phyloP scores from a whole-genome alignment of 2,113 vertebrate genomes.

The Ornithorhynchus anatinus region DNA sequence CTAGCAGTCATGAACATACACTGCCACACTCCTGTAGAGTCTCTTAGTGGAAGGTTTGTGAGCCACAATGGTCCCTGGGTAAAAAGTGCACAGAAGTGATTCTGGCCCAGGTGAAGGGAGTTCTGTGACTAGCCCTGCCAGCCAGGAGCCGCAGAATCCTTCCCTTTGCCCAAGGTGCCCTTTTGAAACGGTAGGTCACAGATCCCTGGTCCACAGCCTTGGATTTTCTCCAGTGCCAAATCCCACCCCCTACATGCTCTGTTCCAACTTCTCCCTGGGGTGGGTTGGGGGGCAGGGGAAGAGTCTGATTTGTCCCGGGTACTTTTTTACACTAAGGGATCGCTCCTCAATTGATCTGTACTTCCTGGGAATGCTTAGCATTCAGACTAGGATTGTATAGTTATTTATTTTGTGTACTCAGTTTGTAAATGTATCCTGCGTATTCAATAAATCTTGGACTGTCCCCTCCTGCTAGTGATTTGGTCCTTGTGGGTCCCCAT shows the following conservation, averaged over 20 bases:
- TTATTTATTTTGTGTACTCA: conserved; percentile 74
- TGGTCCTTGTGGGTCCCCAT: neutral
- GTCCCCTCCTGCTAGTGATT: conserved; percentile 16
- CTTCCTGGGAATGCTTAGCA: conserved; percentile 26
- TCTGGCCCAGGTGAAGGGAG: neutral
- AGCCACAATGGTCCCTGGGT: rapidly evolving
- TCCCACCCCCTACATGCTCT: too few species aligned
- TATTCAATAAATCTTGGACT: conserved; percentile 43
- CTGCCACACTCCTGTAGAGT: neutral
- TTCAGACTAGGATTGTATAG: conserved; percentile 52
- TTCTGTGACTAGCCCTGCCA: neutral
- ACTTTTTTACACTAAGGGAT: neutral
- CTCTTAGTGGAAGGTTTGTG: neutral
- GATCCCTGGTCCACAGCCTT: too few species aligned
- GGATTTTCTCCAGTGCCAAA: too few species aligned
- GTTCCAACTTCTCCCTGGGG: too few species aligned
- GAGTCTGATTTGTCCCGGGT: neutral
- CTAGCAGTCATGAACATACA: neutral
- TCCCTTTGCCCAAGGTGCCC: too few species aligned
- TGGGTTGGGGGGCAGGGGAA: too few species aligned
- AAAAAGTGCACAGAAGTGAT: rapidly evolving
- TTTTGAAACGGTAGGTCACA: too few species aligned
- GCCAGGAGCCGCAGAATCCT: too few species aligned
- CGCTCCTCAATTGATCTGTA: neutral
- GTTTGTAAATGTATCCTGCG: conserved; percentile 57